A percentile compares a stretch with the other conserved stretches of the same genome.
These are phyloP conservation scores for Catharus bicknelli DNA, from an alignment of 2,113 vertebrate genomes.

Conservation along the genomic window DNA sequence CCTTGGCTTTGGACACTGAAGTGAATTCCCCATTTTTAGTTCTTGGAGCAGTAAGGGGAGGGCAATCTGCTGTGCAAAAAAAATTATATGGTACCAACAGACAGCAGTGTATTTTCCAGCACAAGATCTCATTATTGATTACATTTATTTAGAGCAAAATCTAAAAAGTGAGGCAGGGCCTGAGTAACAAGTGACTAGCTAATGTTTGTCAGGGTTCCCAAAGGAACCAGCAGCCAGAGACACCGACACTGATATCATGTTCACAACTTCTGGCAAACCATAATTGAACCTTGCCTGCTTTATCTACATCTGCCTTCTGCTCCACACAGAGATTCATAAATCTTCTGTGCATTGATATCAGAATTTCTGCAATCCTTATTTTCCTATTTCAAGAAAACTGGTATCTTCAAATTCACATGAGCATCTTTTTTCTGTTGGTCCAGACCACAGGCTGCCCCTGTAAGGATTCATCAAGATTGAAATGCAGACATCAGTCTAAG, in stretches of 20 bases:
- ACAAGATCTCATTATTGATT: background rate
- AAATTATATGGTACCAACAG: background rate
- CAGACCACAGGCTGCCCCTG: background rate
- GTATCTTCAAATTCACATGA: background rate
- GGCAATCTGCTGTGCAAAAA: background rate
- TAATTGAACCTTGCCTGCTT: background rate
- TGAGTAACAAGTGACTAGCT: background rate
- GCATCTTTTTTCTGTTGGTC: background rate
- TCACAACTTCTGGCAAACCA: background rate
- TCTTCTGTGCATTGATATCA: background rate
- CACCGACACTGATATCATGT: rapidly evolving
- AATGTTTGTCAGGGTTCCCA: background rate
- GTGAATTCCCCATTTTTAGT: background rate
- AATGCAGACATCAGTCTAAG: background rate
- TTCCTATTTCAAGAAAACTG: background rate
- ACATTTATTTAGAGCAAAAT: constrained; percentile 5
- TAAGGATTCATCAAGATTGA: background rate
- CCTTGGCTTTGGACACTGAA: background rate
- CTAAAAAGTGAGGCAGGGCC: background rate
- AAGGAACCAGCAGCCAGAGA: background rate
- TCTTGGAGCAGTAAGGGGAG: background rate
- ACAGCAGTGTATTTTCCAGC: background rate
- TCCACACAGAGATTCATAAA: background rate
- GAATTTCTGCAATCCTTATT: background rate
- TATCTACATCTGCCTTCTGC: background rate